These are phyloP conservation scores for Cephalotes varians DNA, from an alignment of 2,888 invertebrate species.

Conservation along the genomic window DNA sequence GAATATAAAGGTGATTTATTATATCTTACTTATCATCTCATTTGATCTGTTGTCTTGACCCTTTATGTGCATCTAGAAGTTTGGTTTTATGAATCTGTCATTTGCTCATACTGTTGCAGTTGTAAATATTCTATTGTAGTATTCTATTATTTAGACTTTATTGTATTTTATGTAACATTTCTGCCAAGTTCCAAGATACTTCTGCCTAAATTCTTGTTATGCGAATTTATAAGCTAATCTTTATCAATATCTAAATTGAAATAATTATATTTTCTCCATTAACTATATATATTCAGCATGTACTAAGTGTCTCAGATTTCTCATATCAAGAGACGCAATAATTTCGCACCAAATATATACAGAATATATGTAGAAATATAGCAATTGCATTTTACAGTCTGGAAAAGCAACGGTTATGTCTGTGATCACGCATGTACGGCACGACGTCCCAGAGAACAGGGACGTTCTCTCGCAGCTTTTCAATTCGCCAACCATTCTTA, in stretches of 20 bases:
- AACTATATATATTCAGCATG: background rate
- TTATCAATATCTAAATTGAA: background rate
- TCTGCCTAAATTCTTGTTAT: constrained; percentile 19
- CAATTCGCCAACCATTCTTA: constrained; percentile 80
- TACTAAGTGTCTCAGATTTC: constrained; percentile 23
- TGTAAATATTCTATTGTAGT: constrained; percentile 64
- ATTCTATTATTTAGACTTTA: constrained; percentile 30
- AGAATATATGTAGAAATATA: too few species aligned
- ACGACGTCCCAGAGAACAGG: constrained; percentile 80
- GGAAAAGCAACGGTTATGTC: constrained; percentile 81
- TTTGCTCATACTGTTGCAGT: constrained; percentile 64
- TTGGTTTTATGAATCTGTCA: constrained; percentile 66
- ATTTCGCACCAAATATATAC: background rate
- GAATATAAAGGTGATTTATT: constrained; percentile 72
- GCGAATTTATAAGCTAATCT: constrained; percentile 5
- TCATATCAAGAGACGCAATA: background rate
- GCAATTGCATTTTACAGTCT: constrained; percentile 71
- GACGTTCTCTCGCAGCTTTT: constrained; percentile 80
- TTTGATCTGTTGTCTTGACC: background rate
- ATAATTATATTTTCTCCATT: background rate
- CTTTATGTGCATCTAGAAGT: constrained; percentile 38
- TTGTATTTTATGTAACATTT: constrained; percentile 8
- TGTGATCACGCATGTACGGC: constrained; percentile 74
- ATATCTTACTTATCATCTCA: background rate
- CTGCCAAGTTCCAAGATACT: background rate